Conservation (phyloP, 2,113 vertebrate genomes). For the Pygoscelis adeliae region DNA sequence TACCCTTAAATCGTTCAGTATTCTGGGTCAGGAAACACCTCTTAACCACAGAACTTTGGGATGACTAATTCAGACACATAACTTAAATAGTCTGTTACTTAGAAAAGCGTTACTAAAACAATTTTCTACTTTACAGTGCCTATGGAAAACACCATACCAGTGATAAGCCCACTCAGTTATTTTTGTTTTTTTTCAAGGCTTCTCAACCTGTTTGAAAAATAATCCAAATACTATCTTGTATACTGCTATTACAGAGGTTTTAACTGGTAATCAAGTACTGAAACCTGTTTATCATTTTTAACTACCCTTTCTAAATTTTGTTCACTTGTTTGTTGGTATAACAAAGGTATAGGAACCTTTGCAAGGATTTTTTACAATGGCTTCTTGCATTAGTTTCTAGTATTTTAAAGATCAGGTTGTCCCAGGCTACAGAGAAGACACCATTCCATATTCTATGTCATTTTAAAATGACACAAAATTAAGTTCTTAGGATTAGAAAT, state of each 20-base stretch:
- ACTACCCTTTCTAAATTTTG: neutral
- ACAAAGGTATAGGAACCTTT: neutral
- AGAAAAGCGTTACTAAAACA: neutral
- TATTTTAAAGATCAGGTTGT: neutral
- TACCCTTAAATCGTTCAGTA: neutral
- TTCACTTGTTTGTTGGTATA: neutral
- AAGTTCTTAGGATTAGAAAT: neutral
- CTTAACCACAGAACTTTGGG: neutral
- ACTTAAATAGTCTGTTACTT: neutral
- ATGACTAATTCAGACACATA: neutral
- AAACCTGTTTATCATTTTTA: neutral
- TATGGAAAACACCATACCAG: neutral
- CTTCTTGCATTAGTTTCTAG: neutral
- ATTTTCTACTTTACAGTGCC: neutral
- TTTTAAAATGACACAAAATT: neutral
- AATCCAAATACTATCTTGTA: neutral
- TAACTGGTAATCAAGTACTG: neutral
- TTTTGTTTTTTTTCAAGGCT: neutral
- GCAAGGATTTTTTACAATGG: neutral
- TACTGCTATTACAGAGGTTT: neutral
- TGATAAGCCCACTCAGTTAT: neutral
- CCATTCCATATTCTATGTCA: neutral
- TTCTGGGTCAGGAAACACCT: slow-evolving; percentile 17
- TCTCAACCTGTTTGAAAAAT: neutral
- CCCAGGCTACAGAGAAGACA: neutral